A percentile compares a stretch with the other conserved stretches of the same genome.
Evolutionary conservation across 53 echinoderm and acorn worm genomes (phyloP).

Genomic region (Arbacia lixula): DNA sequence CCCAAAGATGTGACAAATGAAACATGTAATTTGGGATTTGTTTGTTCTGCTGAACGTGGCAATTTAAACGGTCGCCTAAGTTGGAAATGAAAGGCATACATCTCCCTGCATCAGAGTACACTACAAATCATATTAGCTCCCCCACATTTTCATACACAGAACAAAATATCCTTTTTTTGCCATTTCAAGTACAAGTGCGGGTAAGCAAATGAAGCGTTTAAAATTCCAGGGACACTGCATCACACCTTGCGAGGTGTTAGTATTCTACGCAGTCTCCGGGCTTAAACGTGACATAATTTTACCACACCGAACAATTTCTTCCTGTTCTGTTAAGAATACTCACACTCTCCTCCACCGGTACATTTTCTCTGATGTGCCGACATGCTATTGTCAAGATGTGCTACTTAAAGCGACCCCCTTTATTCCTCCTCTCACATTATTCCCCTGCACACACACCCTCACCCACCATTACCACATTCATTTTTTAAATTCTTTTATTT

Average conservation of each 20-base stretch:
- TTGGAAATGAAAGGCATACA: too few species aligned
- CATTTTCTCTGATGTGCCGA: conserved; percentile 29
- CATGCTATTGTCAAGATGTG: conserved; percentile 40
- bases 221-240: conserved; percentile 22
- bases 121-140: too few species aligned
- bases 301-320: conserved; percentile 19
- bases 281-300: conserved; percentile 45
- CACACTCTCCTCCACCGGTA: background rate
- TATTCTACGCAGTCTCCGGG: background rate
- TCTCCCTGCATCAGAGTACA: too few species aligned
- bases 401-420: background rate
- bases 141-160: too few species aligned
- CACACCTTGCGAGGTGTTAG: conserved; percentile 27
- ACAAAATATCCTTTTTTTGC: too few species aligned
- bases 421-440: background rate
- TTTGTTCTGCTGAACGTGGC: too few species aligned
- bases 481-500: too few species aligned
- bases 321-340: conserved; percentile 18
- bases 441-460: background rate
- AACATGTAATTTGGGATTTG: too few species aligned
- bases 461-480: background rate
- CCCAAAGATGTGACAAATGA: too few species aligned
- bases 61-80: too few species aligned
- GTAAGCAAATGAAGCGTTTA: conserved; percentile 13
- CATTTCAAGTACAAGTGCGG: too few species aligned